A percentile compares a stretch with the other conserved stretches of the same genome.
These are phyloP conservation scores for Actinopyga echinites DNA, from an alignment of 53 echinoderm and acorn worm genomes.

Conservation along the genomic window DNA sequence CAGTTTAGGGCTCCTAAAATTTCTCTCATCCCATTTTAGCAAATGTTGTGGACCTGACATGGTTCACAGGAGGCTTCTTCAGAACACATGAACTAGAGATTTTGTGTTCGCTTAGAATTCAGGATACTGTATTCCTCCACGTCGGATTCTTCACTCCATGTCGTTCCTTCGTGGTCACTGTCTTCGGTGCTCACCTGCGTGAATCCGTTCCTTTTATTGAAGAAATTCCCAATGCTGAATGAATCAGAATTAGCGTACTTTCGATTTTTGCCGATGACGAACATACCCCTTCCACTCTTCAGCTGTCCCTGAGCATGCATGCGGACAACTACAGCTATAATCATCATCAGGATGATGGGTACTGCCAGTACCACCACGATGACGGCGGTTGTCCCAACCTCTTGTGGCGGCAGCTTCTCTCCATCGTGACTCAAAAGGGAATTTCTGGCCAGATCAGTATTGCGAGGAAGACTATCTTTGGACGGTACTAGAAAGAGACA, in stretches of 20 bases:
- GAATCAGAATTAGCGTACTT: constrained; percentile 55
- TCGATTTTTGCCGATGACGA: constrained; percentile 43
- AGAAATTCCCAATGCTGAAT: constrained; percentile 93
- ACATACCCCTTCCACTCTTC: constrained; percentile 33
- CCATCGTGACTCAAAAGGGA: neutral
- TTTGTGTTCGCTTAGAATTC: constrained; percentile 78
- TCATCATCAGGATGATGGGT: constrained; percentile 90
- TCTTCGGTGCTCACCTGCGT: constrained; percentile 92
- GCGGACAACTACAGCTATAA: constrained; percentile 82
- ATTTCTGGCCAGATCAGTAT: neutral
- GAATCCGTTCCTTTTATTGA: constrained; percentile 92
- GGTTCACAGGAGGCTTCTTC: too few relatives aligned
- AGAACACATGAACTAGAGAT: too few relatives aligned
- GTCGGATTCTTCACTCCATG: constrained; percentile 95
- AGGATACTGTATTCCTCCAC: constrained; percentile 96
- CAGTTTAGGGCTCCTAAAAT: too few relatives aligned
- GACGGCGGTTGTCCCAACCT: constrained; percentile 72
- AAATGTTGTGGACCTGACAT: too few relatives aligned
- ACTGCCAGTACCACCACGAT: constrained; percentile 87
- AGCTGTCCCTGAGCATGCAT: constrained; percentile 90
- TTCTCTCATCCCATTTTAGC: too few relatives aligned
- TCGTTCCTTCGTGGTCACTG: constrained; percentile 75
- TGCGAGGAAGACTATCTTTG: neutral
- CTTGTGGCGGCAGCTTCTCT: neutral
- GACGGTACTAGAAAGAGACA: neutral